Conservation (phyloP, 2,888 invertebrate genomes). For the Gandaritis pyraliata region DNA sequence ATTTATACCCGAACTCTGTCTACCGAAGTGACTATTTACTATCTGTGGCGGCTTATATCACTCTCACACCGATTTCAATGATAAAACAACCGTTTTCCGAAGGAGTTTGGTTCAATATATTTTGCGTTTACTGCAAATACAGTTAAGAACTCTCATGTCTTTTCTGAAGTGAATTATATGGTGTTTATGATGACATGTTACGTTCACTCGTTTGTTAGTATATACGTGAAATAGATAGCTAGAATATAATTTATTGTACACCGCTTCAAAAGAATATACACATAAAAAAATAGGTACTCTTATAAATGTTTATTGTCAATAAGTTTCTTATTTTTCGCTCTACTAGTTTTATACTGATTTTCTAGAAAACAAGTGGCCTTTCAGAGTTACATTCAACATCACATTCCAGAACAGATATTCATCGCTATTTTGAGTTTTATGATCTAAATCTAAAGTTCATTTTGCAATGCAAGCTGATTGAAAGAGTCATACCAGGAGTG, state of each 20-base stretch:
- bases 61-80: constrained; percentile 4
- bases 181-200: too few relatives aligned
- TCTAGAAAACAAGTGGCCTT: too few relatives aligned
- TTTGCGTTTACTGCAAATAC: neutral
- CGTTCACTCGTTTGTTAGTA: neutral
- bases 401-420: too few relatives aligned
- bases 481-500: neutral
- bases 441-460: neutral
- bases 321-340: too few relatives aligned
- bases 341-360: too few relatives aligned
- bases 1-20: constrained; percentile 26
- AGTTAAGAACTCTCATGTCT: too few relatives aligned
- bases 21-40: constrained; percentile 2
- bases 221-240: neutral
- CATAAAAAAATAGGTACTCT: too few relatives aligned
- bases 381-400: too few relatives aligned
- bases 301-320: too few relatives aligned
- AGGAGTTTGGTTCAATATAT: neutral
- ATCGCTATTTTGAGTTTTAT: neutral
- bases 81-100: neutral
- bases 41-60: constrained; percentile 2
- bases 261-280: too few relatives aligned
- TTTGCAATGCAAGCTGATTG: neutral
- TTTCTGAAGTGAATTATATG: too few relatives aligned
- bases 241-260: too few relatives aligned